Conservation (phyloP, 2,113 vertebrate species). For the Charina bottae region DNA sequence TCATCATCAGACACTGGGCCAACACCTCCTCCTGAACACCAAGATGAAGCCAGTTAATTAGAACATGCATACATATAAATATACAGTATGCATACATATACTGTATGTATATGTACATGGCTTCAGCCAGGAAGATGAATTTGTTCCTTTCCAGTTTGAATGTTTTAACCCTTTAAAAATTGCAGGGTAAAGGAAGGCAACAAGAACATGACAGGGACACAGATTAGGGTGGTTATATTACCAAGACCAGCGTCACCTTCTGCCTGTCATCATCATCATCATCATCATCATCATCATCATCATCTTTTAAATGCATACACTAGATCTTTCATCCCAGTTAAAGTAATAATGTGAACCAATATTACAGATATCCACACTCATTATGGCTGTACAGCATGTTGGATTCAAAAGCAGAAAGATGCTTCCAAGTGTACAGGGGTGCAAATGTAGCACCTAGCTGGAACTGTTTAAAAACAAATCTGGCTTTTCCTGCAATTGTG, state of each 20-base stretch:
- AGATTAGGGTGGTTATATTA: background rate
- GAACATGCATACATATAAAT: background rate
- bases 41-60: background rate
- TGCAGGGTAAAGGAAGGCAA: background rate
- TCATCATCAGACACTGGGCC: background rate
- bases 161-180: background rate
- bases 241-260: background rate
- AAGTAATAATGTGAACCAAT: background rate
- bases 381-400: background rate
- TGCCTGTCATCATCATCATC: background rate
- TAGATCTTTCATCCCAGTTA: background rate
- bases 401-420: background rate
- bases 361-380: background rate
- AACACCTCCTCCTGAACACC: background rate
- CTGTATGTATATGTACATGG: too few species aligned
- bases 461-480: background rate
- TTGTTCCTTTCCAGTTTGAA: background rate
- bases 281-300: background rate
- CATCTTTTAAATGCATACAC: background rate
- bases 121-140: background rate
- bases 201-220: background rate
- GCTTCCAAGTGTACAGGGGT: background rate
- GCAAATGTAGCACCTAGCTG: too few species aligned
- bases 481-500: background rate
- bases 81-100: too few species aligned